Evolutionary conservation across 2,888 invertebrate species (phyloP), one percentile per base, ranked within the genome.

Genomic region (Lasioglossum morio): DNA sequence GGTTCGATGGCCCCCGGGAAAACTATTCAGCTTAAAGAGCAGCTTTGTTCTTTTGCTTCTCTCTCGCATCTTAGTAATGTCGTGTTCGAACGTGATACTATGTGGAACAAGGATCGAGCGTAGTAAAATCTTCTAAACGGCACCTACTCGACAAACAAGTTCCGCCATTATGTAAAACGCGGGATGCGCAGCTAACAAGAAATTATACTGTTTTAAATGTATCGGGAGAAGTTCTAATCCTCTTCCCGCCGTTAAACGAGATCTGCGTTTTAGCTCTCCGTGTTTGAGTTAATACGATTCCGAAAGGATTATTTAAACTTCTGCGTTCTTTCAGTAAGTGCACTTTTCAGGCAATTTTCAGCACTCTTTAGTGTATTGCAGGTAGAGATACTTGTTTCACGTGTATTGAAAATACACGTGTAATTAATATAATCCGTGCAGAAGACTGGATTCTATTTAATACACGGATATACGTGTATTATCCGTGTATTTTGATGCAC

Each of bases 121-220:
- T 30, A 63, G 30, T 63, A 16, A 63, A 63, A 63, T 30, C 63
- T 16, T 30, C 63, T 16, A 30, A 30, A 30, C 27, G 27, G 60
- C 27, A 60, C 27, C 27, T 14, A 27, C 8, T 27, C 60, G 27
- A 60, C 60, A 60, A 60, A 60, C 63, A 63, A 63, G 72, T 63
- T 63, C 30, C 63, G 30, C 30, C 30, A 16, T 63, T 63, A 63
- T 63, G 63, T 63, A 63, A 63, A 63, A 63, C 30, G 63, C 63
- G 30, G 14, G 63, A 63, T 30, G 16, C 30, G 27, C 2, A 30
- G 27, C 63, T 63, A 63, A 63, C 63, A 63, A 30, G 63, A 63
- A 63, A 63, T 63, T 63, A 63, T 63, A 30, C 63, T 63, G 63
- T 63, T 63, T 30, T 63, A 63, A 63, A 30, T 30, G 30, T 63